These are phyloP conservation scores for Loxodonta africana DNA, from an alignment of 2,113 vertebrate genomes.

Conservation along the genomic window DNA sequence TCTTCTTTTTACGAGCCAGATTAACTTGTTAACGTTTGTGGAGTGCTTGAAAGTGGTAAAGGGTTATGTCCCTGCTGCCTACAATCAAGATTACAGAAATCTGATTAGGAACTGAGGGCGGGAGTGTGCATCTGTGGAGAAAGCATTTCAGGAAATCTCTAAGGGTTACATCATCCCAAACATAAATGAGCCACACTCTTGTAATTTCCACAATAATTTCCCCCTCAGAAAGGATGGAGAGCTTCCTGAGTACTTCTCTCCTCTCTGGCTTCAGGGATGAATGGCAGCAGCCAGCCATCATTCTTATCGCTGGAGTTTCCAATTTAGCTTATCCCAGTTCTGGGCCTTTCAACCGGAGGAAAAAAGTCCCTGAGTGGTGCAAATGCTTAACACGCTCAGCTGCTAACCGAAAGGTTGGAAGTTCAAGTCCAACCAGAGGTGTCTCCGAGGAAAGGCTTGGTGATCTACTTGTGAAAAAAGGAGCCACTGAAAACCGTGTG, in stretches of 20 bases:
- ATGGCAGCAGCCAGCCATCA: not conserved
- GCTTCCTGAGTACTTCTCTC: not conserved
- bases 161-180: not conserved
- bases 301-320: slow-evolving; percentile 7
- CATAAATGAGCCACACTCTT: not conserved
- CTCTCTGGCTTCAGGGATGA: not conserved
- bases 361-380: not conserved
- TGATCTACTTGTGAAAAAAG: not conserved
- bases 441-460: not conserved
- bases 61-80: not conserved
- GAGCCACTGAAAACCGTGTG: not conserved
- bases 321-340: not conserved
- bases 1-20: slow-evolving; percentile 23
- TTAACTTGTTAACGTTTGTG: slow-evolving; percentile 58
- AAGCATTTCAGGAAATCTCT: slow-evolving; percentile 20
- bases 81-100: not conserved
- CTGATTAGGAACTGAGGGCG: not conserved
- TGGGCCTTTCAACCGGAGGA: not conserved
- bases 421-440: not conserved
- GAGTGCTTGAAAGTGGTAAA: slow-evolving; percentile 4
- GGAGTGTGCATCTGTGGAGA: not conserved
- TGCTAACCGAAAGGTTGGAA: not conserved
- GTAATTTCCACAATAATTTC: slow-evolving; percentile 7
- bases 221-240: not conserved
- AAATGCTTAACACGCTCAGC: not conserved